Conservation (phyloP, 2,888 invertebrate genomes). For the Rhamnusium bicolor region DNA sequence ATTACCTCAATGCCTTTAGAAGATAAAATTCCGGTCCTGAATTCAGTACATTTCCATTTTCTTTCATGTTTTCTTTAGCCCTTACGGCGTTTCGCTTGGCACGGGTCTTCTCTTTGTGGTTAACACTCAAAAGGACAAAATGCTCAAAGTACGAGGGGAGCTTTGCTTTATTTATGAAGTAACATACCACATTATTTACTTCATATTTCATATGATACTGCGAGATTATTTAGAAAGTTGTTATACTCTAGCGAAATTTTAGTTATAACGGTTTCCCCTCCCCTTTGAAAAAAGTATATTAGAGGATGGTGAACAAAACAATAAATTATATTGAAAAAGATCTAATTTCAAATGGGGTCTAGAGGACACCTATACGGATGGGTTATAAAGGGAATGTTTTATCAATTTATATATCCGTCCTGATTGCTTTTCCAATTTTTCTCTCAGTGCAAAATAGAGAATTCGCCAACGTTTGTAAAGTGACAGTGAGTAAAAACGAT, state of each 20-base stretch:
- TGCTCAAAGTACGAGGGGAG: not conserved
- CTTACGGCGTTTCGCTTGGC: not conserved
- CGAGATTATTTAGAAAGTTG: not conserved
- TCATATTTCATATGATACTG: not conserved
- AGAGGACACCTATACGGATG: slow-evolving; percentile 18
- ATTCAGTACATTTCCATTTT: slow-evolving; percentile 6
- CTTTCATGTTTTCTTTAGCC: not conserved
- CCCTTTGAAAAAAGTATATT: slow-evolving; percentile 8
- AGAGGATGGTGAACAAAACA: not conserved
- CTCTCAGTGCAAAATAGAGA: slow-evolving; percentile 7
- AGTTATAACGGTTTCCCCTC: not conserved
- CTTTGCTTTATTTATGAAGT: slow-evolving; percentile 11
- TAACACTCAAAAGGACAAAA: not conserved
- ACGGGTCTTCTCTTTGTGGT: not conserved
- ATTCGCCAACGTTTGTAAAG: slow-evolving; percentile 21
- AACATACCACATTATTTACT: not conserved
- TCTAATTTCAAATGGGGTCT: slow-evolving; percentile 11
- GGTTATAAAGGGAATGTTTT: slow-evolving; percentile 27
- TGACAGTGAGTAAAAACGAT: slow-evolving; percentile 26
- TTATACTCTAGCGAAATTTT: not conserved
- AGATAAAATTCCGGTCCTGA: not conserved
- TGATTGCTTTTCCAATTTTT: slow-evolving; percentile 35
- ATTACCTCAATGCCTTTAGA: not conserved
- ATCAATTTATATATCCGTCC: slow-evolving; percentile 29
- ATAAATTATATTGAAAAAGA: slow-evolving; percentile 26